Conservation (phyloP, 2,113 vertebrate genomes). For the Clinocottus analis region DNA sequence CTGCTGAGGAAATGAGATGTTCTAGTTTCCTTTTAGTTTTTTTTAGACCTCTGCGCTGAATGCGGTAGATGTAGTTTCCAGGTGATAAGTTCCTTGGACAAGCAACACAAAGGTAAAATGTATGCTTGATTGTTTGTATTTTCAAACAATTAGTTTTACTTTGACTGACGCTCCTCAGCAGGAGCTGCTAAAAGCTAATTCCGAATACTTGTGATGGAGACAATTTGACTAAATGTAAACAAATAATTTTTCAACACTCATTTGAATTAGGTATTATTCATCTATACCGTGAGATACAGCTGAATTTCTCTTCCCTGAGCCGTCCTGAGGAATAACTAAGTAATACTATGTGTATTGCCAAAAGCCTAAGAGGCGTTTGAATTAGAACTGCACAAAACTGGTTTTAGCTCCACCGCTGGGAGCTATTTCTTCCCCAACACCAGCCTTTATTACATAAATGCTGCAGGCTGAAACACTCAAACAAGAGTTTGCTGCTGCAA, state of each 20-base stretch:
- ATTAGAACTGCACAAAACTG: not conserved
- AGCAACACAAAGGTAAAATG: not conserved
- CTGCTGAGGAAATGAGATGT: not conserved
- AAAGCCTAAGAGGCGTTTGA: not conserved
- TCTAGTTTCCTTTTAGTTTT: not conserved
- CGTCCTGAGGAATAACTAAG: not conserved
- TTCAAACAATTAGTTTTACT: not conserved
- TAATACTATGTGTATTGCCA: not conserved
- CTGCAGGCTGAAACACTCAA: not conserved
- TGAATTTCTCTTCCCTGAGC: not conserved
- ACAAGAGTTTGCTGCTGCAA: not conserved
- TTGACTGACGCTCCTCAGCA: not conserved
- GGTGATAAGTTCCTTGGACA: not conserved
- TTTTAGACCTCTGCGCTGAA: slow-evolving; percentile 2
- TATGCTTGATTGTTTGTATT: not conserved
- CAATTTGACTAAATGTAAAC: not conserved
- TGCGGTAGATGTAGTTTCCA: not conserved
- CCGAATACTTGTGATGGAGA: not conserved
- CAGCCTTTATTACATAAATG: not conserved
- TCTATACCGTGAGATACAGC: not conserved
- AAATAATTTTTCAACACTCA: not conserved
- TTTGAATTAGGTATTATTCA: not conserved
- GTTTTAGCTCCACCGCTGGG: slow-evolving; percentile 1
- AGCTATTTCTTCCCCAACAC: not conserved
- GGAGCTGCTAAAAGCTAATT: not conserved